Conservation (phyloP, 1,140 invertebrate genomes). For the Drosophila tristis region DNA sequence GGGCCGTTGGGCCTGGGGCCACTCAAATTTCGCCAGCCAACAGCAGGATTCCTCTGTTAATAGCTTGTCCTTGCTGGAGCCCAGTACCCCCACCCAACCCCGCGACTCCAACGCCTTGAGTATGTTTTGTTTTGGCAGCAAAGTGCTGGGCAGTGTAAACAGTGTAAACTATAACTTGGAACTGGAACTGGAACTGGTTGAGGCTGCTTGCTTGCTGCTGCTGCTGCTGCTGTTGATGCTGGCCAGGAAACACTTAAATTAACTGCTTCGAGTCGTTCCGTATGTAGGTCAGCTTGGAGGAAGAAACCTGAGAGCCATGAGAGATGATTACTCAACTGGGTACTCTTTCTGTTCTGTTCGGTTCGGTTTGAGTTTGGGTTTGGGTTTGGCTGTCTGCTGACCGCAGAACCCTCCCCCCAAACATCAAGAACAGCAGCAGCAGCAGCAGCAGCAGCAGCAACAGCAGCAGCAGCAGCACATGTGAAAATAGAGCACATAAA, state of each 20-base stretch:
- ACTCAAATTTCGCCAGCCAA: slow-evolving; percentile 66
- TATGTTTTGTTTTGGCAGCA: slow-evolving; percentile 80
- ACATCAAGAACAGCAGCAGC: slow-evolving; percentile 50
- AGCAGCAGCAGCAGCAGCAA: no score
- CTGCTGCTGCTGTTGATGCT: slow-evolving; percentile 21
- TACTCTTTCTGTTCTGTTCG: slow-evolving; percentile 28
- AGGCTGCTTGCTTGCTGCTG: slow-evolving; percentile 2
- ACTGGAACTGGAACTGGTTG: slow-evolving; percentile 44
- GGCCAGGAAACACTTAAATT: slow-evolving; percentile 81
- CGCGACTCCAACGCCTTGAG: slow-evolving; percentile 34
- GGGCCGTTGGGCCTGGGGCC: neutral
- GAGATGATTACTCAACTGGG: slow-evolving; percentile 76
- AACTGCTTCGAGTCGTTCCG: slow-evolving; percentile 57
- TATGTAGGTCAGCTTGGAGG: slow-evolving; percentile 75
- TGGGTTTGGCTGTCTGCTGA: slow-evolving; percentile 39
- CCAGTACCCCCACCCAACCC: slow-evolving; percentile 11
- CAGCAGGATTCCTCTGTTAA: slow-evolving; percentile 70
- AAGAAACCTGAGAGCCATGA: slow-evolving; percentile 72
- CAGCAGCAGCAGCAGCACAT: slow-evolving; percentile 32
- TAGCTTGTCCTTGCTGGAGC: slow-evolving; percentile 69
- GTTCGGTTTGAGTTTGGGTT: slow-evolving; percentile 20
- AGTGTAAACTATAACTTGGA: slow-evolving; percentile 79
- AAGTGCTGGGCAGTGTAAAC: slow-evolving; percentile 75
- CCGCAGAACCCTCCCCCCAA: slow-evolving; percentile 37
- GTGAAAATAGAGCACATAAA: slow-evolving; percentile 69